A percentile compares a stretch with the other conserved stretches of the same genome.
These are phyloP conservation scores for Ceramica pisi DNA, from an alignment of 2,888 invertebrate species.

Conservation along the genomic window DNA sequence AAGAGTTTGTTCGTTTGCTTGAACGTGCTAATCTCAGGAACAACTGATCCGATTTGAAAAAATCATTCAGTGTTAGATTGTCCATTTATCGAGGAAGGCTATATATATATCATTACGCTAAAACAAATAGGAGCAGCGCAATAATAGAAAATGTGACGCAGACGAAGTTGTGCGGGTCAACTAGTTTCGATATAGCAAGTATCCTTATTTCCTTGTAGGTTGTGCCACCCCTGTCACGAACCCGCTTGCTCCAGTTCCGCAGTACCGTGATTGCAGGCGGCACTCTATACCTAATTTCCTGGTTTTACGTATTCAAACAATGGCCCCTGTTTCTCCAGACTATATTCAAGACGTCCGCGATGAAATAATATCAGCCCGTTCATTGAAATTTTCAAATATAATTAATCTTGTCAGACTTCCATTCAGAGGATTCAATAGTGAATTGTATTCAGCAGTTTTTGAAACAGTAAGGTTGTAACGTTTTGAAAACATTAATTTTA, in stretches of 20 bases:
- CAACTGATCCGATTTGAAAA: too few species aligned
- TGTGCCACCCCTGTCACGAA: slow-evolving; percentile 57
- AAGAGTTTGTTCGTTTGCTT: too few species aligned
- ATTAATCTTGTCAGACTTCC: slow-evolving; percentile 47
- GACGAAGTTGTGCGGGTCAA: too few species aligned
- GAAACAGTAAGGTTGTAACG: slow-evolving; percentile 14
- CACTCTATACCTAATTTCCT: slow-evolving; percentile 72
- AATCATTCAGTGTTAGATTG: too few species aligned
- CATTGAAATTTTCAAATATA: slow-evolving; percentile 40
- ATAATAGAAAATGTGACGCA: too few species aligned
- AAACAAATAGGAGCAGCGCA: too few species aligned
- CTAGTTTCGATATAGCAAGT: too few species aligned
- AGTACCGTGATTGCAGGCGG: slow-evolving; percentile 70
- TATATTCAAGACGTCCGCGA: slow-evolving; percentile 19
- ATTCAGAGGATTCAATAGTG: slow-evolving; percentile 39
- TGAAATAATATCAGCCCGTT: slow-evolving; percentile 25
- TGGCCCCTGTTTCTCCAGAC: slow-evolving; percentile 44
- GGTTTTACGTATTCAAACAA: slow-evolving; percentile 71
- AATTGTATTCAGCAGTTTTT: slow-evolving; percentile 42
- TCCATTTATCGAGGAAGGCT: too few species aligned
- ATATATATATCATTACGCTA: too few species aligned
- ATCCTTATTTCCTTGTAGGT: too few species aligned
- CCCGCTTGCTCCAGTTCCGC: slow-evolving; percentile 58
- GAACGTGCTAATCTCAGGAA: too few species aligned
- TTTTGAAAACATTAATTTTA: slow-evolving; percentile 20